Evolutionary conservation across 2,113 vertebrate species (phyloP).

Genomic region (Ammodytes marinus): DNA sequence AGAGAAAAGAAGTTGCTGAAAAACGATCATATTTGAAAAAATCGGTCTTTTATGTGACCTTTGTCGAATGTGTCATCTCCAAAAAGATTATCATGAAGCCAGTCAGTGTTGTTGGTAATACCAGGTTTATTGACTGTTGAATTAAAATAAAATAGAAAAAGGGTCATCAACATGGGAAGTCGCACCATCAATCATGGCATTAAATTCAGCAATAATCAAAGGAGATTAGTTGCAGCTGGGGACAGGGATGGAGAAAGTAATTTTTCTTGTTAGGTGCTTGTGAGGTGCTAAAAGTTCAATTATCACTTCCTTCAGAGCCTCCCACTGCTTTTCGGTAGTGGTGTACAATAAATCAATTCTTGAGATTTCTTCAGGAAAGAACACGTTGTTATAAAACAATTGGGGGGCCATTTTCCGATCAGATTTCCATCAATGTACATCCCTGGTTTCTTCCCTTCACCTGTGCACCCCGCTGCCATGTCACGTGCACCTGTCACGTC

Average conservation of each 20-base stretch:
- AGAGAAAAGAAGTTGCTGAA: background rate
- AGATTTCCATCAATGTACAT: no score
- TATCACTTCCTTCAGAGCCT: background rate
- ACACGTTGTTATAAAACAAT: background rate
- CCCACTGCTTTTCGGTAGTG: background rate
- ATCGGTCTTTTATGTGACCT: background rate
- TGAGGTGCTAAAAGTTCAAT: background rate
- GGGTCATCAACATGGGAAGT: no score
- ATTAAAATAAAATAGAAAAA: no score
- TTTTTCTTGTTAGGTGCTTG: background rate
- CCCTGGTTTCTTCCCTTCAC: no score
- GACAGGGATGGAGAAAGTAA: background rate
- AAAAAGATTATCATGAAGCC: no score
- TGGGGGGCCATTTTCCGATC: no score
- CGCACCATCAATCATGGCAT: background rate
- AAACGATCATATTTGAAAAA: background rate
- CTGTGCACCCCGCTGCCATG: no score
- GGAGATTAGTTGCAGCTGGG: no score
- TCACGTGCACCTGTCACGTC: no score
- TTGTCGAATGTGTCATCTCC: background rate
- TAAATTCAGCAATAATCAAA: background rate
- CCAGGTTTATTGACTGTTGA: no score
- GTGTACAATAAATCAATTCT: background rate
- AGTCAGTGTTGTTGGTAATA: no score
- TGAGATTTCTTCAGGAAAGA: background rate